Evolutionary conservation across 2,888 invertebrate species (phyloP).

Genomic region (Mythimna ferrago): DNA sequence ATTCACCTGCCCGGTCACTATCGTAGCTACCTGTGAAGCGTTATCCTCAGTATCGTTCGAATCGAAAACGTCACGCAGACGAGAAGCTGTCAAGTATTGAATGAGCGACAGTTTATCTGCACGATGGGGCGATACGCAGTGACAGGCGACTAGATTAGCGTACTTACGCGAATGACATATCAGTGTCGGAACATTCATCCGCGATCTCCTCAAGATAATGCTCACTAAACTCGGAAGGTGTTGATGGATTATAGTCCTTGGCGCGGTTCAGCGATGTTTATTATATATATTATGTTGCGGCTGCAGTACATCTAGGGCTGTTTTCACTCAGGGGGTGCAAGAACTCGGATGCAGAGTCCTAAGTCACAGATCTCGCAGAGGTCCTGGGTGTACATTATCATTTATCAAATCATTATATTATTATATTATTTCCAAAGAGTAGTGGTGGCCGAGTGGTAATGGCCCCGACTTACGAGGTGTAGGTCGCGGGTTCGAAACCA

Average conservation of each 20-base stretch:
- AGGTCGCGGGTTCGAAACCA: too few relatives aligned
- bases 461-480: too few relatives aligned
- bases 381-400: too few relatives aligned
- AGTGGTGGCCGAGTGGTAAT: too few relatives aligned
- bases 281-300: too few relatives aligned
- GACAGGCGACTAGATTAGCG: conserved; percentile 37
- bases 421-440: too few relatives aligned
- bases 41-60: conserved; percentile 6
- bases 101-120: conserved; percentile 27
- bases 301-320: not conserved
- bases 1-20: conserved; percentile 27
- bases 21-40: conserved; percentile 16
- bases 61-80: conserved; percentile 29
- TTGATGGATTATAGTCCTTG: conserved; percentile 40
- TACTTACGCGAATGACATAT: conserved; percentile 37
- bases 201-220: conserved; percentile 42
- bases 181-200: conserved; percentile 31
- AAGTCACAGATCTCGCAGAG: too few relatives aligned
- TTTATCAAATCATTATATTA: too few relatives aligned
- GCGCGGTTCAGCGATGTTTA: not conserved
- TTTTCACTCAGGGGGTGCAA: too few relatives aligned
- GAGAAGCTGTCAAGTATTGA: conserved; percentile 16
- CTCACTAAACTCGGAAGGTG: conserved; percentile 11
- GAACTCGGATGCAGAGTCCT: too few relatives aligned
- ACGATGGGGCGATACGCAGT: not conserved